A percentile compares a stretch with the other conserved stretches of the same genome.
Evolutionary conservation across 2,888 invertebrate species (phyloP).

Genomic region (Apantesis nais): DNA sequence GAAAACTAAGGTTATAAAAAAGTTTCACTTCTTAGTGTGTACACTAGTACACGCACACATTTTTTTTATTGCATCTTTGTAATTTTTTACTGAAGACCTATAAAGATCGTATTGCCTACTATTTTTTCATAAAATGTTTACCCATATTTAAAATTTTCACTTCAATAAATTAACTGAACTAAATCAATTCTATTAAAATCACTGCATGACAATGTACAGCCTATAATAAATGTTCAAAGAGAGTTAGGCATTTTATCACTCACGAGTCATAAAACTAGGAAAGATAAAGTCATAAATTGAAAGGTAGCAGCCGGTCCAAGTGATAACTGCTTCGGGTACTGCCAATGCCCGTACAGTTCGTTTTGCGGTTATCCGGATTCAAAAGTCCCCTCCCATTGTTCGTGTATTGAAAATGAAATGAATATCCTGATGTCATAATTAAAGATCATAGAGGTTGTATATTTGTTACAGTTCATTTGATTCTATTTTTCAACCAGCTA

Average conservation of each 20-base stretch:
- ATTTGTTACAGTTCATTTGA: too few species aligned
- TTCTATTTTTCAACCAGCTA: too few species aligned
- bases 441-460: background rate
- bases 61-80: too few species aligned
- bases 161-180: background rate
- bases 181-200: background rate
- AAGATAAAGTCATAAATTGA: background rate
- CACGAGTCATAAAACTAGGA: constrained; percentile 4
- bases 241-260: background rate
- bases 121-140: too few species aligned
- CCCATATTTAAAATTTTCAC: too few species aligned
- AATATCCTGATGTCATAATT: background rate
- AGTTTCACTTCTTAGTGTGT: too few species aligned
- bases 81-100: too few species aligned
- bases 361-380: background rate
- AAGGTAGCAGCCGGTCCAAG: background rate
- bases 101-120: too few species aligned
- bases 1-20: too few species aligned
- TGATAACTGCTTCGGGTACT: background rate
- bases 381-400: background rate
- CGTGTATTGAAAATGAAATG: background rate
- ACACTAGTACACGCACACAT: too few species aligned
- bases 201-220: background rate
- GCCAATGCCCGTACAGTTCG: background rate
- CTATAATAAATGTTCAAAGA: background rate